Base-by-base conservation (phyloP, 2,888 invertebrate species). In the Drosophila cracens region DNA sequence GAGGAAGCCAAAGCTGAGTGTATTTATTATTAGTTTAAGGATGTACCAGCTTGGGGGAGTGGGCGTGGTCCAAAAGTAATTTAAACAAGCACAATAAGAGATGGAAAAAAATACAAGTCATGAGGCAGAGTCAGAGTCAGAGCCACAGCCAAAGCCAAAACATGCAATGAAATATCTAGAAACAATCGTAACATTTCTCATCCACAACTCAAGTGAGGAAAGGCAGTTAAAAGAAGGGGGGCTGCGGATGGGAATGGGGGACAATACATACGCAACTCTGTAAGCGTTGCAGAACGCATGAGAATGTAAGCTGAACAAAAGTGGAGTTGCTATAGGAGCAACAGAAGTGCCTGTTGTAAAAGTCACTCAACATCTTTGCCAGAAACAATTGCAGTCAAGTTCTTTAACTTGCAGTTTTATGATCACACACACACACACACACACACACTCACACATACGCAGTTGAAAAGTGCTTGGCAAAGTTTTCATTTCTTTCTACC, bases 351-450 rank as follows among this genome's bases (percentile, higher is more conserved):
- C 65, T 81, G 86, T 76, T 87, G 88, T 82, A 86, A 89, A 89
- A 86, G 90, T 88, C 90, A 88, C 89, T 88, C 82, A 84, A 80
- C 89, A 65, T 87, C 82, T 84, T 87, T 80, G 78, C 83, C 81
- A 76, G 74, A 83, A 90, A 88, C 89, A 87, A 87, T 87, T 90
- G 87, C 87, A 90, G 89, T 87, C 90, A 83, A 87, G 90, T 87
- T 83, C 87, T 86, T 88, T 82, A 90, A 88, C 87, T 82, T 90
- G 89, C 87, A 87, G 76, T 87, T 87, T 87, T 87, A 87, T 88
- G 79, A 83, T 88, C 76, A 63, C 64, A 83, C 71, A 82, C 77
- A 80, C 62, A 66, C 33, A 46, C 51, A 58, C 25, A 65, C 7
- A 21, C 54, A 43, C 60, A 60, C 13, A 21, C 13, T 13, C 27